phyloP scores from a whole-genome alignment of 2,797 vertebrate genomes.

The Epinephelus malabaricus region DNA sequence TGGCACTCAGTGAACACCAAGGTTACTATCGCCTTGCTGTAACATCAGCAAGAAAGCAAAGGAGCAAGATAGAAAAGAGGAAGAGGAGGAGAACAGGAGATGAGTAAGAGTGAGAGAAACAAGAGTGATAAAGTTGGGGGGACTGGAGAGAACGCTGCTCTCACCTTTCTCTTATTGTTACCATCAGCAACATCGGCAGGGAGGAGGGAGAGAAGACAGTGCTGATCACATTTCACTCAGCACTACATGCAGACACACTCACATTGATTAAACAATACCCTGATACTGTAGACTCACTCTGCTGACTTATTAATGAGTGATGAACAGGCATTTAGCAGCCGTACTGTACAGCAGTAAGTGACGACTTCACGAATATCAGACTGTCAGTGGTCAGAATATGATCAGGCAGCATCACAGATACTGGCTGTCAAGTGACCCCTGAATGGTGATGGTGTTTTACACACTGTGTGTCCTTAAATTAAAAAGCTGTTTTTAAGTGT shows the following conservation, averaged over 20 bases:
- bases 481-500: not conserved
- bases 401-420: not conserved
- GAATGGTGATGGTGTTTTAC: not conserved
- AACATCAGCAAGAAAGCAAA: slow-evolving; percentile 48
- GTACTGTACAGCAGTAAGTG: slow-evolving; percentile 36
- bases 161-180: slow-evolving; percentile 60
- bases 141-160: slow-evolving; percentile 41
- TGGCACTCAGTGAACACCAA: slow-evolving; percentile 62
- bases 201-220: slow-evolving; percentile 6
- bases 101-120: slow-evolving; percentile 11
- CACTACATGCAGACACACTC: slow-evolving; percentile 52
- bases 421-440: not conserved
- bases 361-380: slow-evolving; percentile 22
- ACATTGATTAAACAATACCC: slow-evolving; percentile 65
- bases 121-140: slow-evolving; percentile 38
- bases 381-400: slow-evolving; percentile 23
- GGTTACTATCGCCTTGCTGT: slow-evolving; percentile 45
- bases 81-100: slow-evolving; percentile 7
- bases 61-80: not conserved
- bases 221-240: slow-evolving; percentile 70
- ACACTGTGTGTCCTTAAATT: not conserved
- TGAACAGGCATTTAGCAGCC: slow-evolving; percentile 56
- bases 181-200: slow-evolving; percentile 63
- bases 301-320: slow-evolving; percentile 80
- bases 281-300: slow-evolving; percentile 60